Conservation (phyloP, 2,888 invertebrate species). For the Leucophenga montana region DNA sequence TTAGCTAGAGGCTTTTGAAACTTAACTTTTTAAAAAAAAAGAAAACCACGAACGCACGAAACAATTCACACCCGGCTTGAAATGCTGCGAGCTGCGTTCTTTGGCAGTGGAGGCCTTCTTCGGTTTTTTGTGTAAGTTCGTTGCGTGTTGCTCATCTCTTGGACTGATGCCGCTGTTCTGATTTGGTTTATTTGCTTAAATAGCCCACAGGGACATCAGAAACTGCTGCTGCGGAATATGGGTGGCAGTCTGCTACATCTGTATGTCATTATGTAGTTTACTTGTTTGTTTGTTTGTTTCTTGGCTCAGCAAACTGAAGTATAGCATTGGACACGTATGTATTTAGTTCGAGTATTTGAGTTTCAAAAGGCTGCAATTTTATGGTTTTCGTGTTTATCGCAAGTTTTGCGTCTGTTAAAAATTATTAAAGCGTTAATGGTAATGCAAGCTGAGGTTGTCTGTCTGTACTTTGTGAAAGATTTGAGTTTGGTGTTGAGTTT, state of each 20-base stretch:
- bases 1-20: conserved; percentile 43
- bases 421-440: conserved; percentile 52
- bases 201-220: conserved; percentile 57
- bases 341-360: background rate
- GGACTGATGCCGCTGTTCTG: conserved; percentile 27
- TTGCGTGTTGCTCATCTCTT: conserved; percentile 52
- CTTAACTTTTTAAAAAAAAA: background rate
- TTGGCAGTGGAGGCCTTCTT: conserved; percentile 17
- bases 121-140: conserved; percentile 16
- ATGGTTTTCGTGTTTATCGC: conserved; percentile 61
- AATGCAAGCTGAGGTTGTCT: conserved; percentile 6
- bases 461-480: background rate
- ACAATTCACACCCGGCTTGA: conserved; percentile 56
- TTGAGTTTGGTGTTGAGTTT: background rate
- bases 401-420: conserved; percentile 37
- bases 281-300: background rate
- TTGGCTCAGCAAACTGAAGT: background rate
- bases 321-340: background rate
- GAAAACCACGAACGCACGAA: conserved; percentile 49
- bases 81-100: background rate
- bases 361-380: background rate
- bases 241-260: conserved; percentile 48
- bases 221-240: conserved; percentile 42
- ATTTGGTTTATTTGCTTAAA: conserved; percentile 61
- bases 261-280: background rate